Conservation (phyloP, 2,113 vertebrate species). For the Crotalus tigris region DNA sequence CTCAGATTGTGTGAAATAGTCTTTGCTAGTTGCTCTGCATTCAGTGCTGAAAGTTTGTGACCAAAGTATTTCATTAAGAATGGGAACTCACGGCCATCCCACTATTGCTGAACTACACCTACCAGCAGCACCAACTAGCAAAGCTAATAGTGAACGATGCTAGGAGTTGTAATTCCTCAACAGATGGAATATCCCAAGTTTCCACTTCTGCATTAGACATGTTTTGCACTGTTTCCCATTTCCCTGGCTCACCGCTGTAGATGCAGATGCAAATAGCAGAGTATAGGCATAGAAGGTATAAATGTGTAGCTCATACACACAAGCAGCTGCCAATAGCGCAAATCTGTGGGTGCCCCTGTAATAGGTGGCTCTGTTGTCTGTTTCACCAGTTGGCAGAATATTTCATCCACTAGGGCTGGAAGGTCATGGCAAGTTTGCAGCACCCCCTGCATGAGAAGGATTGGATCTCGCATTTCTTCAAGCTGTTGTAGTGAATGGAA, state of each 20-base stretch:
- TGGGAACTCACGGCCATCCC: neutral
- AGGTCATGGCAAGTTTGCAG: constrained; percentile 96
- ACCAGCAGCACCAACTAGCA: neutral
- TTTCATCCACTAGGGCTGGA: constrained; percentile 89
- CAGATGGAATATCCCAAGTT: neutral
- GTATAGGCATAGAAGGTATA: constrained; percentile 80
- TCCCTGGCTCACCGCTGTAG: constrained; percentile 80
- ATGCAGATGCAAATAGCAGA: constrained; percentile 88
- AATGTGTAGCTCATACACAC: constrained; percentile 98
- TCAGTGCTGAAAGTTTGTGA: neutral
- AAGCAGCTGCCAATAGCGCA: constrained; percentile 97
- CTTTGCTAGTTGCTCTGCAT: neutral
- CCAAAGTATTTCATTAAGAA: neutral
- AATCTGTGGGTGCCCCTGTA: constrained; percentile 72
- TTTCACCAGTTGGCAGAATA: constrained; percentile 97
- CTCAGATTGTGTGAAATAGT: neutral
- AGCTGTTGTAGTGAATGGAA: constrained; percentile 95
- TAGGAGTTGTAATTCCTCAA: neutral
- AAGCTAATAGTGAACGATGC: neutral
- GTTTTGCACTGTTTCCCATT: neutral
- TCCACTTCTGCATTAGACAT: neutral
- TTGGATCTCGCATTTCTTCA: constrained; percentile 81
- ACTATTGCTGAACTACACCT: neutral
- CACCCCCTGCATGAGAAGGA: constrained; percentile 93
- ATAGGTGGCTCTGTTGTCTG: constrained; percentile 83